These are phyloP conservation scores for Sthenelais limicola DNA, from an alignment of 2,888 invertebrate species.

Conservation along the genomic window DNA sequence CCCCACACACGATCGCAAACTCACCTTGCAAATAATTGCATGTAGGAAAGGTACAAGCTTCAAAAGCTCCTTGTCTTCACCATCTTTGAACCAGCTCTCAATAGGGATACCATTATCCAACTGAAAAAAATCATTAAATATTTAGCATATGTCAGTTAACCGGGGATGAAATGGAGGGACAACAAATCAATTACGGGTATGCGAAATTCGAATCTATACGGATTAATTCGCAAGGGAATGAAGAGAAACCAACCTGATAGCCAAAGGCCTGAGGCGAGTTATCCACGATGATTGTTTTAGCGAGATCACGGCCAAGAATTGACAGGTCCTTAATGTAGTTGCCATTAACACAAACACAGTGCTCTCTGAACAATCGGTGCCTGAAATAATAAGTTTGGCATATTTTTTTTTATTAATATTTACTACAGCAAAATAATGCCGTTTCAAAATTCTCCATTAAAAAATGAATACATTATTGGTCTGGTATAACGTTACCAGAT, in stretches of 20 bases:
- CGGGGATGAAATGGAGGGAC: neutral
- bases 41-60: conserved; percentile 94
- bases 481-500: too few relatives aligned
- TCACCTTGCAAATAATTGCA: conserved; percentile 83
- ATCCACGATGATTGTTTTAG: conserved; percentile 89
- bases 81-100: conserved; percentile 96
- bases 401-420: too few relatives aligned
- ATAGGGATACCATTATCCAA: conserved; percentile 86
- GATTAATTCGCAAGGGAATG: neutral
- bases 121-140: conserved; percentile 34
- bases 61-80: conserved; percentile 88
- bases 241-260: conserved; percentile 79
- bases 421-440: too few relatives aligned
- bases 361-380: conserved; percentile 92
- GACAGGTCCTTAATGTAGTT: conserved; percentile 97
- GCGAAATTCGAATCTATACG: neutral
- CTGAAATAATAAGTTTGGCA: too few relatives aligned
- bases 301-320: conserved; percentile 91
- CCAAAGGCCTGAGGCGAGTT: conserved; percentile 95
- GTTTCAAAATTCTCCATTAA: too few relatives aligned
- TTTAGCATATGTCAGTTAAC: neutral
- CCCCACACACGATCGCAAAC: too few relatives aligned
- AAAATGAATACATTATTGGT: too few relatives aligned
- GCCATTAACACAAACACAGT: conserved; percentile 94
- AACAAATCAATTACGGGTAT: too few relatives aligned